Base-by-base conservation (phyloP, 2,113 vertebrate species). In the Polyodon spathula region DNA sequence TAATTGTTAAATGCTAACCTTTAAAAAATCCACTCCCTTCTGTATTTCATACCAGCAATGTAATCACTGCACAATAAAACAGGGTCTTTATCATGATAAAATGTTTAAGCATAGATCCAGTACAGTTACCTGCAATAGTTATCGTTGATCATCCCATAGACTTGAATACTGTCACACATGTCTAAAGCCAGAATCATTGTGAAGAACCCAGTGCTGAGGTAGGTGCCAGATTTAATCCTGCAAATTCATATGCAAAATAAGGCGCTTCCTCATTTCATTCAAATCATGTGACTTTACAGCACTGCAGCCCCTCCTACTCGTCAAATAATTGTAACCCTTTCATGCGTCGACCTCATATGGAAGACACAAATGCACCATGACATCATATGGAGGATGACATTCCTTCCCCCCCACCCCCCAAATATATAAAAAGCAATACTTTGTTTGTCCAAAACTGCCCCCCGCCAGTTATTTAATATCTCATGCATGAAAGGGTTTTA, bases 191-290 rank as follows among this genome's bases (percentile, higher is more conserved):
- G 78, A 63, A 94, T 90, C 90, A 97, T 93, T 4, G 93, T 92
- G 81, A 98, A 98, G 86, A 95, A 98, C 44, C 96, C 96, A 0
- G 96, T 98, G 74, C 96, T 98, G 68, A 98, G 89, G 70, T 88
- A 98, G 0, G 95, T 88, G 11, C 95, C 95, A 0, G 95, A 96
- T 63, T 93, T 89, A 73, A 91, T 78, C 80, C 95, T 98, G 81
- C 54, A 38, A 14, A 46, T 1, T 27, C 27, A 27, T 27, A 27
- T 2, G 27, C 27, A 27, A 27, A 27, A 27, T 27, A 27, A 27
- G 27, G 27, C 2, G 27, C 27, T 27, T 27, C 27, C 27, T 27
- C 27, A 27, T 27, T 27, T 27, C 27, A 27, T 27, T 27, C 27
- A 27, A 27, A 27, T 27, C 27, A 27, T 27, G 27, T 27, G 27